Conservation (phyloP, 2,797 vertebrate genomes). For the Setipinna tenuifilis region DNA sequence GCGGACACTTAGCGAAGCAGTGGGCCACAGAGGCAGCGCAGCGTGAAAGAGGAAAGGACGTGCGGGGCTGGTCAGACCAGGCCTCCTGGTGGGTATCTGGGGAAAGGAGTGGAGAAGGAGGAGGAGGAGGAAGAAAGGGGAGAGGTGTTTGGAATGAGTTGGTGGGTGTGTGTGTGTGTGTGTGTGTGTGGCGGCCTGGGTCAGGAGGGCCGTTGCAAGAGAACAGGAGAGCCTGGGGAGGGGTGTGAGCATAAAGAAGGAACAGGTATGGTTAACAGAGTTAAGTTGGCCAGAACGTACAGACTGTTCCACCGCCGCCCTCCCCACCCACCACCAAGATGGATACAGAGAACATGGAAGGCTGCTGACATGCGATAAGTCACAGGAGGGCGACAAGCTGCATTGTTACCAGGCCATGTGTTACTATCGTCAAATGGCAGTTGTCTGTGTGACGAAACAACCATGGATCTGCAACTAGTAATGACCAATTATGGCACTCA, state of each 20-base stretch:
- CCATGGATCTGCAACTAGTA: background rate
- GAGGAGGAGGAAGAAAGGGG: background rate
- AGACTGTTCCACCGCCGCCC: background rate
- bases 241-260: background rate
- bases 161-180: too few relatives aligned
- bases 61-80: conserved; percentile 52
- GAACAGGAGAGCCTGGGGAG: background rate
- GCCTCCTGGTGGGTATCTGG: conserved; percentile 50
- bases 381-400: background rate
- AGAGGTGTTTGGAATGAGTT: too few relatives aligned
- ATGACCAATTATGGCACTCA: background rate
- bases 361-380: background rate
- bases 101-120: conserved; percentile 26
- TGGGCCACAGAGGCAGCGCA: conserved; percentile 54
- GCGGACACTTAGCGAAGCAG: conserved; percentile 55
- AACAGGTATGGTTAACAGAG: conserved; percentile 9
- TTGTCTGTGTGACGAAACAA: background rate
- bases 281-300: background rate
- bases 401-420: background rate
- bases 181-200: too few relatives aligned
- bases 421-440: conserved; percentile 12
- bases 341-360: background rate
- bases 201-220: background rate
- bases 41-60: conserved; percentile 58
- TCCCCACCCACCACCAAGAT: background rate